These are phyloP conservation scores for Drosophila acutilabella DNA, from an alignment of 2,888 invertebrate species.

Conservation along the genomic window DNA sequence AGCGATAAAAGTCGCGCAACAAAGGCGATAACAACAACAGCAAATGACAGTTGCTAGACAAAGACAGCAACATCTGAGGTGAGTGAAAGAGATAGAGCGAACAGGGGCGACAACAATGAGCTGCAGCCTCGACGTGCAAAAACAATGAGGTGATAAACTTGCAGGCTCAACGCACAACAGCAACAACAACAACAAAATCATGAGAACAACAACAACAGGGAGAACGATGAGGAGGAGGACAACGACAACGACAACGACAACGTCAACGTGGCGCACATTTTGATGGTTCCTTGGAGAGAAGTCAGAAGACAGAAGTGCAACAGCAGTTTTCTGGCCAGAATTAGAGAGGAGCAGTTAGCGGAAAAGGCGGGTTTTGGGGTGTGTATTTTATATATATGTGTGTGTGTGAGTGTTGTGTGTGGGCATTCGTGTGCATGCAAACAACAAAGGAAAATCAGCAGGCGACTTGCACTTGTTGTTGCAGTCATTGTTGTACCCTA, in stretches of 20 bases:
- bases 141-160: constrained; percentile 79
- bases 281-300: constrained; percentile 71
- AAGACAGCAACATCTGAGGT: neutral
- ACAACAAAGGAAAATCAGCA: constrained; percentile 69
- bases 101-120: constrained; percentile 52
- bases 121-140: constrained; percentile 60
- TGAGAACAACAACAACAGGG: constrained; percentile 5
- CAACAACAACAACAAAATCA: constrained; percentile 20
- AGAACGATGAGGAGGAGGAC: neutral
- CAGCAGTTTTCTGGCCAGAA: constrained; percentile 29
- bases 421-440: constrained; percentile 69
- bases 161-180: constrained; percentile 75
- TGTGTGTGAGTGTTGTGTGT: neutral
- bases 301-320: constrained; percentile 44
- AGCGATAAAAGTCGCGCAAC: constrained; percentile 60
- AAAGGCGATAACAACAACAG: constrained; percentile 5
- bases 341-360: neutral
- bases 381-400: neutral
- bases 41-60: constrained; percentile 1
- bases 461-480: constrained; percentile 45
- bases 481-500: constrained; percentile 13
- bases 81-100: neutral
- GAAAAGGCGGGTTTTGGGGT: no score
- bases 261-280: constrained; percentile 66
- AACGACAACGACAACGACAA: constrained; percentile 19